Evolutionary conservation across 2,888 invertebrate genomes (phyloP), one percentile per base, ranked within the genome.

Genomic region (Lycocerus yunnanus): DNA sequence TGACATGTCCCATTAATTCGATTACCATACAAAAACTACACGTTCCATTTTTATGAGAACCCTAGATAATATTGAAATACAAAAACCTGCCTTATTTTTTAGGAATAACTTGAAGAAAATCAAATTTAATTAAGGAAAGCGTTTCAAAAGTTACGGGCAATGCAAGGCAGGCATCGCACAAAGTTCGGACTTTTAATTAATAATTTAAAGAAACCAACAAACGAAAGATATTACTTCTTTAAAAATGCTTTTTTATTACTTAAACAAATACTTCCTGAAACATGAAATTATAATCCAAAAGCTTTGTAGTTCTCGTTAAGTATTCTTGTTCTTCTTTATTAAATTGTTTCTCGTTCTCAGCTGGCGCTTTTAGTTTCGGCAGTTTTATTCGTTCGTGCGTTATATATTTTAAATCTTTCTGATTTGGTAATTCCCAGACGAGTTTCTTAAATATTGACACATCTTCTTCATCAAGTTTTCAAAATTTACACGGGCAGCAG

Each of bases 1-100:
- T 68, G 20, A 71, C 80, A 74, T 78, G 78, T 78, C 79, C 76
- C 80, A 80, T 79, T 81, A 80, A 81, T 80, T 81, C 81, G 79
- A 81, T 81, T 81, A 80, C 78, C 74, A 63, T 63, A 20, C 61
- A 63, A 63, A 63, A 63, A 43, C 43, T 43, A 6, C 43, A 43
- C 43, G 43, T 43, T 43, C n/a, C n/a, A 43, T n/a, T 43, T 43
- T n/a, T 43, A 43, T 43, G 43, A 13, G 43, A 43, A 43, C 43
- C 43, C n/a, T n/a, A 1, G n/a, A 43, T 43, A n/a, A 43, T 43
- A 43, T 43, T 43, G 13, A 43, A 43, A 43, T n/a, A 5, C 43
- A 43, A 27, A 13, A 11, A n/a, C 43, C 5, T n/a, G 3, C n/a
- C 5, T 13, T 43, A 5, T 43, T 43, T 43, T 27, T 43, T 8